Conservation (phyloP, 1,140 invertebrate genomes). For the Apis laboriosa region DNA sequence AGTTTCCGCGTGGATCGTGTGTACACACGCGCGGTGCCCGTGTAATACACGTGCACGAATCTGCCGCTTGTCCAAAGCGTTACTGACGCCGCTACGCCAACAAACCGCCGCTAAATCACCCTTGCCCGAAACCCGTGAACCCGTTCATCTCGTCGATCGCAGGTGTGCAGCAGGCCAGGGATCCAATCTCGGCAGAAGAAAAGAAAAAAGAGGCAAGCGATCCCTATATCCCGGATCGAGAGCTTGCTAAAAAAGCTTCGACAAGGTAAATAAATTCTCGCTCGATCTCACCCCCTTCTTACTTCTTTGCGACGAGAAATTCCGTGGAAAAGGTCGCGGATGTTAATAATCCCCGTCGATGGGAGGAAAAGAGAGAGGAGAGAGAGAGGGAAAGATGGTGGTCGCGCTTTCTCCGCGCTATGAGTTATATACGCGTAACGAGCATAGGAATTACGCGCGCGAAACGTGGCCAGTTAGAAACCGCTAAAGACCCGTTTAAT, state of each 20-base stretch:
- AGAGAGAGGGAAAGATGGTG: not conserved
- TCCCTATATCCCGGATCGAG: not conserved
- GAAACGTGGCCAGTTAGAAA: constrained; percentile 49
- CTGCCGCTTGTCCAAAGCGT: constrained; percentile 34
- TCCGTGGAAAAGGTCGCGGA: too few relatives aligned
- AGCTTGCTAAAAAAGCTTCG: constrained; percentile 36
- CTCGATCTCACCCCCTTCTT: not conserved
- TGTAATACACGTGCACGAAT: too few relatives aligned
- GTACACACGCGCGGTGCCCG: too few relatives aligned
- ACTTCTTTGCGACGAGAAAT: too few relatives aligned
- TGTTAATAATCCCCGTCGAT: too few relatives aligned
- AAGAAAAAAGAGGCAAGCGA: constrained; percentile 36
- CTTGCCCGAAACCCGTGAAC: constrained; percentile 66
- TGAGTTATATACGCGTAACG: constrained; percentile 73
- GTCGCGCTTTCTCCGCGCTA: constrained; percentile 69
- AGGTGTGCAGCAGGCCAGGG: constrained; percentile 47
- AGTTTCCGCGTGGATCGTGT: too few relatives aligned
- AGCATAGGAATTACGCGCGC: constrained; percentile 74
- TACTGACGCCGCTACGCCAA: constrained; percentile 62
- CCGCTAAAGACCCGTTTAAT: constrained; percentile 38
- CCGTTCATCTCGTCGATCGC: constrained; percentile 66
- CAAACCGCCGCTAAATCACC: constrained; percentile 77
- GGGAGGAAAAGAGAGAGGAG: too few relatives aligned
- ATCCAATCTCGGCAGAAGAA: not conserved
- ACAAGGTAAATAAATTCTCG: constrained; percentile 32